A percentile compares a stretch with the other conserved stretches of the same genome.
These are phyloP conservation scores for Sinodicranocentrus sp. DNA, from an alignment of 2,888 invertebrate genomes.

Conservation along the genomic window DNA sequence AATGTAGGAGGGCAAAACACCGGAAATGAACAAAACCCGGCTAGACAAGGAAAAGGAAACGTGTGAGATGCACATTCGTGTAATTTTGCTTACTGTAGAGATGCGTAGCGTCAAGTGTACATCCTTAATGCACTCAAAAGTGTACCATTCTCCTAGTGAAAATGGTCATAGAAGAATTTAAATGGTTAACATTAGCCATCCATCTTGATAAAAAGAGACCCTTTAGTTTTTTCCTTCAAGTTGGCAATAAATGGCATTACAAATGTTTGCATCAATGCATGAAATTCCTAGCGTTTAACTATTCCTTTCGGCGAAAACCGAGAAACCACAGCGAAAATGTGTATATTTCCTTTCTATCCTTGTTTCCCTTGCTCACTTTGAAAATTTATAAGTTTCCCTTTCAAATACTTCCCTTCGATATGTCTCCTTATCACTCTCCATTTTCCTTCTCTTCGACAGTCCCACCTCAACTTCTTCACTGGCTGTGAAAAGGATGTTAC, in stretches of 20 bases:
- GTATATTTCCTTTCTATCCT: conserved; percentile 48
- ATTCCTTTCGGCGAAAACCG: conserved; percentile 47
- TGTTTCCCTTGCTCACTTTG: conserved; percentile 5
- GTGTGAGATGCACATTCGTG: not conserved
- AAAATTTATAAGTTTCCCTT: not conserved
- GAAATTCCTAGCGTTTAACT: conserved; percentile 55
- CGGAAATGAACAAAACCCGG: conserved; percentile 2
- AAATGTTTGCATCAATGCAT: conserved; percentile 53
- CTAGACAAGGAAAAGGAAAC: not conserved
- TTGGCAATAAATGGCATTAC: conserved; percentile 41
- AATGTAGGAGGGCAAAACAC: not conserved
- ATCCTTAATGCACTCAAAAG: no score
- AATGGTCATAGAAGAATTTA: no score
- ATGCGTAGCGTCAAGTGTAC: no score
- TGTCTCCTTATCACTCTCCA: no score
- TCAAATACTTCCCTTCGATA: no score
- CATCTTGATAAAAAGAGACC: conserved; percentile 4
- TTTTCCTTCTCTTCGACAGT: no score
- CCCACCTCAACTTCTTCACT: no score
- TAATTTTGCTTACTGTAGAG: no score
- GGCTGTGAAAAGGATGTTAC: no score
- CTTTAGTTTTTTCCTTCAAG: not conserved
- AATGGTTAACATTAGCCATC: not conserved
- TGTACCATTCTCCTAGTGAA: no score
- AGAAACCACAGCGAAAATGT: conserved; percentile 60